A percentile compares a stretch with the other conserved stretches of the same genome.
These are phyloP conservation scores for Lophotis ruficrista DNA, from an alignment of 2,113 vertebrate genomes.

Conservation along the genomic window DNA sequence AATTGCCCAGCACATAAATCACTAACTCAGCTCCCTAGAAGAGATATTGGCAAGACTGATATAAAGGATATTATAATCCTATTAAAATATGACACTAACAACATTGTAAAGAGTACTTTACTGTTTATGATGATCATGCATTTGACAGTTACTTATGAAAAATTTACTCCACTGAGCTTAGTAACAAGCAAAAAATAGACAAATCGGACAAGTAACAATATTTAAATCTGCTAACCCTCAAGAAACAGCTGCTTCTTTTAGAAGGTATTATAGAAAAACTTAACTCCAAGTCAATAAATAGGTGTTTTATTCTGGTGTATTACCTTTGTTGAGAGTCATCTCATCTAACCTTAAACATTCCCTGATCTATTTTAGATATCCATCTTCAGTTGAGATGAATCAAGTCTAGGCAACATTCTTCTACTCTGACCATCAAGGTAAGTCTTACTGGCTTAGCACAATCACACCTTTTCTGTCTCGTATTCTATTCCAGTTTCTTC, in stretches of 20 bases:
- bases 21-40: background rate
- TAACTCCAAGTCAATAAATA: background rate
- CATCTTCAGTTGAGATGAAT: background rate
- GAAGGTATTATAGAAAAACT: background rate
- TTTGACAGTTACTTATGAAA: background rate
- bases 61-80: background rate
- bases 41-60: background rate
- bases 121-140: background rate
- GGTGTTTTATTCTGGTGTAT: background rate
- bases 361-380: background rate
- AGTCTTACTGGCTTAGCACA: background rate
- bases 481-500: background rate
- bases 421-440: background rate
- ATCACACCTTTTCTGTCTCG: background rate
- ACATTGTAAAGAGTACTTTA: background rate
- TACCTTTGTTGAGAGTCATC: background rate
- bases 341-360: background rate
- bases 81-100: background rate
- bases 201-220: background rate
- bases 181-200: background rate
- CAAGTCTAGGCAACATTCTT: background rate
- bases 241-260: background rate
- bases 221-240: background rate
- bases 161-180: background rate
- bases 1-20: background rate